Conservation (phyloP, 2,113 vertebrate species). For the Platycercus adscitus region DNA sequence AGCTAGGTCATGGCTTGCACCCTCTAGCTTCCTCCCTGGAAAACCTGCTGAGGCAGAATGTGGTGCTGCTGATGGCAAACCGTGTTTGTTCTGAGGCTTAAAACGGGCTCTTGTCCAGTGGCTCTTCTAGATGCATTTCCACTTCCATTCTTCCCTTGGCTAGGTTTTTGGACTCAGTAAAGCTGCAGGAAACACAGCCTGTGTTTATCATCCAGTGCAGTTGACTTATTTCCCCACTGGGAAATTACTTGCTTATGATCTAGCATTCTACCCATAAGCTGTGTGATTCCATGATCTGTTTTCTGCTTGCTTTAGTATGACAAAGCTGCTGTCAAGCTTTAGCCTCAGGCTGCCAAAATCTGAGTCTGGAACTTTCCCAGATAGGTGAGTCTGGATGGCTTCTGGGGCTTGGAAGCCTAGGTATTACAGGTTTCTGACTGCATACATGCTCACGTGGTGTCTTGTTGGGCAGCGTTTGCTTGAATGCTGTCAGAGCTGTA, state of each 20-base stretch:
- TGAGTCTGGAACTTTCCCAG: slow-evolving; percentile 50
- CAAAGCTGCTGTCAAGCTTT: slow-evolving; percentile 32
- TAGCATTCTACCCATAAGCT: not conserved
- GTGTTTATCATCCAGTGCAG: not conserved
- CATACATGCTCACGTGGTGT: not conserved
- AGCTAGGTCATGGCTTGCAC: not conserved
- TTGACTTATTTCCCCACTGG: not conserved
- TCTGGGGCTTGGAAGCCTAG: not conserved
- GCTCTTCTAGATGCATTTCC: not conserved
- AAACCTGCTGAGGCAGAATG: not conserved
- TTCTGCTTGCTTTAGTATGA: slow-evolving; percentile 24
- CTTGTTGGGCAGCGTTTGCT: not conserved
- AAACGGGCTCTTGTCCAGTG: not conserved
- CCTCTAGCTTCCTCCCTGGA: not conserved
- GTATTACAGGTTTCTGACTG: not conserved
- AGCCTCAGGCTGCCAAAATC: slow-evolving; percentile 45
- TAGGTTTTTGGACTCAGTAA: not conserved
- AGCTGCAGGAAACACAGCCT: not conserved
- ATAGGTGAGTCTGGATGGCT: slow-evolving; percentile 3
- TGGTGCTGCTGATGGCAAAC: not conserved
- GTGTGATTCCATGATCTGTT: not conserved
- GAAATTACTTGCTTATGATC: not conserved
- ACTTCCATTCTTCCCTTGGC: not conserved
- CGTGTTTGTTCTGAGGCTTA: not conserved
- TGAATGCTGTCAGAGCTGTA: not conserved